Conservation (phyloP, 2,888 invertebrate genomes). For the Habroteleia sp. region DNA sequence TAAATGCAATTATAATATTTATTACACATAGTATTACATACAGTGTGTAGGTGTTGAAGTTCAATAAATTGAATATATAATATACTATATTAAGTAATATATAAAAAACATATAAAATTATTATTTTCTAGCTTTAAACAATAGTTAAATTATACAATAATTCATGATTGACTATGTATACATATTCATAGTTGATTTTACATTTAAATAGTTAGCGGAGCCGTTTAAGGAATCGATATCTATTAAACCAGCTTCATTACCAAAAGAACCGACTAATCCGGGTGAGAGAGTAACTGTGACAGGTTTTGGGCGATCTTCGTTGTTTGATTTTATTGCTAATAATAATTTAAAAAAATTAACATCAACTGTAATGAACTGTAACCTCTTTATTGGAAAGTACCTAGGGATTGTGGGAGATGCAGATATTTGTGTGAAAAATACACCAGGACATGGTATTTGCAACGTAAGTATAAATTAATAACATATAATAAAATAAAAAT, state of each 20-base stretch:
- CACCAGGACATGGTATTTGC: constrained; percentile 27
- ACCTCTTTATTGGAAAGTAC: constrained; percentile 5
- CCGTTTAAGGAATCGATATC: constrained; percentile 10
- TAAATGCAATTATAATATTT: too few relatives aligned
- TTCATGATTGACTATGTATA: too few relatives aligned
- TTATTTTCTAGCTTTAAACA: too few relatives aligned
- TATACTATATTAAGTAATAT: too few relatives aligned
- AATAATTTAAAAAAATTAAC: constrained; percentile 13
- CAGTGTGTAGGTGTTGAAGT: too few relatives aligned
- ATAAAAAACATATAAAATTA: too few relatives aligned
- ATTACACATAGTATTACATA: too few relatives aligned
- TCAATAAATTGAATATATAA: too few relatives aligned
- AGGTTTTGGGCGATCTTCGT: constrained; percentile 22
- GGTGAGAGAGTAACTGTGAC: constrained; percentile 15
- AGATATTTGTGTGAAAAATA: constrained; percentile 15
- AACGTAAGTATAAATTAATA: too few relatives aligned
- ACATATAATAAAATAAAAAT: too few relatives aligned
- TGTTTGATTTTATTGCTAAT: constrained; percentile 1
- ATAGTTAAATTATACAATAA: not conserved
- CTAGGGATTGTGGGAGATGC: constrained; percentile 21
- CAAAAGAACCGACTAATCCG: constrained; percentile 1
- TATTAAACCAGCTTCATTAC: constrained; percentile 17
- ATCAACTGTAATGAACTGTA: not conserved
- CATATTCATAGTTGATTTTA: not conserved
- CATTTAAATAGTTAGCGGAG: constrained; percentile 13